Percentiles rank a stretch among this genome's conserved stretches.
Evolutionary conservation across 2,797 vertebrate genomes (phyloP).

Genomic region (Acipenser transmontanus): DNA sequence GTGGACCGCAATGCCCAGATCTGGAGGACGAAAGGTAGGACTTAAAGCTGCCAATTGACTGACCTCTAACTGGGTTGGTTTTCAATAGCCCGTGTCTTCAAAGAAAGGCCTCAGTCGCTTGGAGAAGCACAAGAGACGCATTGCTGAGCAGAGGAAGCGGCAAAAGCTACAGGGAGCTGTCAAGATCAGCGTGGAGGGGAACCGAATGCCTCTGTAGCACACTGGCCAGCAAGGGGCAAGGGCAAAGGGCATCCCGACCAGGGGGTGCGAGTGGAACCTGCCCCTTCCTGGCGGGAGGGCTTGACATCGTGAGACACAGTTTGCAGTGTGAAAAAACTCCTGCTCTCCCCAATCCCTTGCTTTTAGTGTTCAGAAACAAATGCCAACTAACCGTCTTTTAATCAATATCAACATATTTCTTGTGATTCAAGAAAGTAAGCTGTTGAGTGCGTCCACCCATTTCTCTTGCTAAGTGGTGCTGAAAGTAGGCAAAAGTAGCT

Average conservation of each 20-base stretch:
- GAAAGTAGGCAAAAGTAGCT: no score
- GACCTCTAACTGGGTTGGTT: constrained; percentile 25
- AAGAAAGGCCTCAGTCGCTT: constrained; percentile 79
- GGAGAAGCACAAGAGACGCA: constrained; percentile 93
- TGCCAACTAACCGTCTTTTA: not conserved
- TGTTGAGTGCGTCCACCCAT: no score
- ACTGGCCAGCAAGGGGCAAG: constrained; percentile 43
- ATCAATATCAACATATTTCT: no score
- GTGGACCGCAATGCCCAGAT: no score
- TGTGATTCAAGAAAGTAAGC: no score
- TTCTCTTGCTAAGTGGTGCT: no score
- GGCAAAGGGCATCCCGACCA: constrained; percentile 53
- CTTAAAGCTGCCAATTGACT: not conserved
- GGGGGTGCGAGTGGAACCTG: constrained; percentile 56
- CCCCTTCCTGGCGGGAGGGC: not conserved
- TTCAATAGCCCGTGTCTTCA: constrained; percentile 61
- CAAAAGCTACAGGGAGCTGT: constrained; percentile 75
- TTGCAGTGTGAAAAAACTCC: not conserved
- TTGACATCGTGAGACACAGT: constrained; percentile 11
- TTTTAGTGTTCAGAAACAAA: not conserved
- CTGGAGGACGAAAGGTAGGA: no score
- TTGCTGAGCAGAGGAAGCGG: constrained; percentile 81
- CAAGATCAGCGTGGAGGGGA: constrained; percentile 95
- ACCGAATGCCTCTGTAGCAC: constrained; percentile 84
- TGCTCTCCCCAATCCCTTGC: not conserved